phyloP scores from a whole-genome alignment of 1,140 invertebrate species.

The Pinna nobilis region DNA sequence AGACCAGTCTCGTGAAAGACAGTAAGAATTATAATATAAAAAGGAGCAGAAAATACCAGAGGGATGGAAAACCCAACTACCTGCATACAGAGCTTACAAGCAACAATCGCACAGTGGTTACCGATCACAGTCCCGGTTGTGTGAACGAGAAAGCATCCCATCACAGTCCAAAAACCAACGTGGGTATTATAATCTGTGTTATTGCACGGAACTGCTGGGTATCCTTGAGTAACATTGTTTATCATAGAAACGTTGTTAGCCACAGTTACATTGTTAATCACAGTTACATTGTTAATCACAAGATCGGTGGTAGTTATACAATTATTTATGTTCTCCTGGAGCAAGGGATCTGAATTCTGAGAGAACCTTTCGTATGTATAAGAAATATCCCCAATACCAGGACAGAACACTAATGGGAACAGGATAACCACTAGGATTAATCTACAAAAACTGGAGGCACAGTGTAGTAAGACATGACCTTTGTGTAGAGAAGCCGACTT shows the following conservation, averaged over 20 bases:
- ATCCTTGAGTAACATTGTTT: not conserved
- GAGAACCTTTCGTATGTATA: conserved; percentile 6
- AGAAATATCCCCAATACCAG: not conserved
- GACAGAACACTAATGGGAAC: conserved; percentile 23
- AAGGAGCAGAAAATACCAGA: conserved; percentile 45
- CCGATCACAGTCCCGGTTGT: conserved; percentile 43
- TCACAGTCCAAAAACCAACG: not conserved
- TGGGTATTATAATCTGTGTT: too few species aligned
- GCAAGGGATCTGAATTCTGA: not conserved
- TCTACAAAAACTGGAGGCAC: conserved; percentile 25
- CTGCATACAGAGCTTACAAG: conserved; percentile 59
- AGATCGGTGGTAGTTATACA: not conserved
- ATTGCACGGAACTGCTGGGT: too few species aligned
- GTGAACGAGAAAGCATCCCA: conserved; percentile 45
- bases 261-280: not conserved
- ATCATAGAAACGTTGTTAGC: not conserved
- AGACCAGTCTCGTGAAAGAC: conserved; percentile 17
- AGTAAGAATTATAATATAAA: conserved; percentile 41
- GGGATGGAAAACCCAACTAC: conserved; percentile 56
- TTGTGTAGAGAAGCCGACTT: not conserved
- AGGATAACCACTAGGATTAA: conserved; percentile 21
- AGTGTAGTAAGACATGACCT: conserved; percentile 1
- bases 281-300: not conserved
- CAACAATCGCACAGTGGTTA: conserved; percentile 53
- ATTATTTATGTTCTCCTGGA: too few species aligned